Percentiles rank a stretch among this genome's conserved stretches.
phyloP scores from a whole-genome alignment of 2,113 vertebrate species.

The Rattus norvegicus region GRCr8 NC_086019.1:232551001-232551500 shows the following conservation, averaged over 20 bases:
- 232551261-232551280: neutral
- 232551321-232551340: too few relatives aligned
- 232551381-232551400: neutral
- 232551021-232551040: neutral
- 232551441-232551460: neutral
- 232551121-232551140: neutral
- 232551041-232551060: neutral
- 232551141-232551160: neutral
- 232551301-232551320: neutral
- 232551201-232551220: neutral
- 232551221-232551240: neutral
- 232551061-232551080: neutral
- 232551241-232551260: neutral
- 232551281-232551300: neutral
- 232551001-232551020: neutral
- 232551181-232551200: neutral
- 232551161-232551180: neutral
- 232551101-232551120: neutral
- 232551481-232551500: neutral
- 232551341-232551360: neutral
- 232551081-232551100: neutral
- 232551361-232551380: neutral
- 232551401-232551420: neutral
- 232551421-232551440: neutral
- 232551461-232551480: neutral